Conservation (phyloP, 1,140 invertebrate species). For the Sogatella furcifera region DNA sequence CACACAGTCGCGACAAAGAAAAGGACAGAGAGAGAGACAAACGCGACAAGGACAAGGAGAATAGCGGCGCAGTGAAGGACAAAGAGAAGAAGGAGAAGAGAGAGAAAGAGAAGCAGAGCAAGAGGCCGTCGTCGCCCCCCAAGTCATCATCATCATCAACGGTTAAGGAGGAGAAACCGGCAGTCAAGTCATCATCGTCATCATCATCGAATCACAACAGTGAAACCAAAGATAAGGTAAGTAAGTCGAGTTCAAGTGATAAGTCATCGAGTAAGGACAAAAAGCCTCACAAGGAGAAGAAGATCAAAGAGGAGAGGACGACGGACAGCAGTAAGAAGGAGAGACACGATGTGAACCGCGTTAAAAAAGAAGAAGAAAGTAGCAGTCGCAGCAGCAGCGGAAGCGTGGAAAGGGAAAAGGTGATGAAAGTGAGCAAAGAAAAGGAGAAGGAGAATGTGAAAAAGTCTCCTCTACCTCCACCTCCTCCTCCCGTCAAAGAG, state of each 20-base stretch:
- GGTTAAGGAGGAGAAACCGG: neutral
- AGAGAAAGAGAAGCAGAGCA: slow-evolving; percentile 14
- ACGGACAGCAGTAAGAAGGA: slow-evolving; percentile 38
- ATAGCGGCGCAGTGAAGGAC: neutral
- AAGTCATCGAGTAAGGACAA: no score
- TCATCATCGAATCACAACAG: no score
- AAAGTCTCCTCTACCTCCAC: slow-evolving; percentile 12
- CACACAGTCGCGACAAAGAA: slow-evolving; percentile 38
- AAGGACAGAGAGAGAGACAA: slow-evolving; percentile 40
- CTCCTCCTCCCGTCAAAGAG: no score
- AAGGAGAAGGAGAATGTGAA: slow-evolving; percentile 13
- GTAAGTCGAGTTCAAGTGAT: no score
- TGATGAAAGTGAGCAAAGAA: slow-evolving; percentile 8
- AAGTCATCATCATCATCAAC: slow-evolving; percentile 2
- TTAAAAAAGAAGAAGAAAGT: slow-evolving; percentile 27
- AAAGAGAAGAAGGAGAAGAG: slow-evolving; percentile 28
- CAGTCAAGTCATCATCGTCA: no score
- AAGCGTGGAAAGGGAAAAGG: slow-evolving; percentile 38
- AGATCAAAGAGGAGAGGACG: slow-evolving; percentile 38
- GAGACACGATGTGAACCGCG: slow-evolving; percentile 28
- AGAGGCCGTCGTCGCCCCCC: slow-evolving; percentile 9
- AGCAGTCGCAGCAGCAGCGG: slow-evolving; percentile 28
- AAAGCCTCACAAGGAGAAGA: no score
- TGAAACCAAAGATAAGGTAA: no score
- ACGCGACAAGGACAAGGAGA: slow-evolving; percentile 39